These are phyloP conservation scores for Zosterops japonicus DNA, from an alignment of 2,113 vertebrate species.

Conservation along the genomic window DNA sequence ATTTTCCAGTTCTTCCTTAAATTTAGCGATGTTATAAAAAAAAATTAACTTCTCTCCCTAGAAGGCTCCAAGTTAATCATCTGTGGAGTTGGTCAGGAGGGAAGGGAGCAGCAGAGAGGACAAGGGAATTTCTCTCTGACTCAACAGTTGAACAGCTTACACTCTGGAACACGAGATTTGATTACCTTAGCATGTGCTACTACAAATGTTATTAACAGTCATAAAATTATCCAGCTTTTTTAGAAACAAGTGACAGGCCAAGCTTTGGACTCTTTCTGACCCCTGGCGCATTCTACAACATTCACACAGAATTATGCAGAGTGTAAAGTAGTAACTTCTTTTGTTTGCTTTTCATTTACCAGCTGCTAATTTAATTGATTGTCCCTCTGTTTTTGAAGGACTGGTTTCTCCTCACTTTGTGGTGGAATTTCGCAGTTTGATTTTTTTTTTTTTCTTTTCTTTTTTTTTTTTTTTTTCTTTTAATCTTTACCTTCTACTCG, in stretches of 20 bases:
- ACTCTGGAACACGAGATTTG: conserved; percentile 29
- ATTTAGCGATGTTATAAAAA: background rate
- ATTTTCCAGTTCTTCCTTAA: conserved; percentile 5
- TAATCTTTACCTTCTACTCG: background rate
- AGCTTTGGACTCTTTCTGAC: conserved; percentile 31
- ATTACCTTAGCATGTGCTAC: conserved; percentile 45
- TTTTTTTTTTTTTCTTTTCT: background rate
- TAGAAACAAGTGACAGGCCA: conserved; percentile 8
- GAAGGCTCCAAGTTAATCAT: conserved; percentile 27
- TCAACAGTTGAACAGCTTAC: background rate
- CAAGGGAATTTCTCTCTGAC: conserved; percentile 12
- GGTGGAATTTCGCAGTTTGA: background rate
- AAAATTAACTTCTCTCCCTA: conserved; percentile 32
- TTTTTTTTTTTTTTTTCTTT: background rate
- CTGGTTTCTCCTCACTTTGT: background rate
- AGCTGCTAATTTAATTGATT: conserved; percentile 21
- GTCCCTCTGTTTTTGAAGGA: background rate
- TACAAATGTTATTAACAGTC: conserved; percentile 50
- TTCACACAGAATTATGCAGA: background rate
- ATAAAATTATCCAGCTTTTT: conserved; percentile 40
- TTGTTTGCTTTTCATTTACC: conserved; percentile 47
- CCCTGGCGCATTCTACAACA: conserved; percentile 2
- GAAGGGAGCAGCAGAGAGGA: background rate
- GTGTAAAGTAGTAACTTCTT: background rate
- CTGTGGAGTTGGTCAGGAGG: conserved; percentile 12